phyloP scores from a whole-genome alignment of 2,797 vertebrate genomes.

The Alosa sapidissima region DNA sequence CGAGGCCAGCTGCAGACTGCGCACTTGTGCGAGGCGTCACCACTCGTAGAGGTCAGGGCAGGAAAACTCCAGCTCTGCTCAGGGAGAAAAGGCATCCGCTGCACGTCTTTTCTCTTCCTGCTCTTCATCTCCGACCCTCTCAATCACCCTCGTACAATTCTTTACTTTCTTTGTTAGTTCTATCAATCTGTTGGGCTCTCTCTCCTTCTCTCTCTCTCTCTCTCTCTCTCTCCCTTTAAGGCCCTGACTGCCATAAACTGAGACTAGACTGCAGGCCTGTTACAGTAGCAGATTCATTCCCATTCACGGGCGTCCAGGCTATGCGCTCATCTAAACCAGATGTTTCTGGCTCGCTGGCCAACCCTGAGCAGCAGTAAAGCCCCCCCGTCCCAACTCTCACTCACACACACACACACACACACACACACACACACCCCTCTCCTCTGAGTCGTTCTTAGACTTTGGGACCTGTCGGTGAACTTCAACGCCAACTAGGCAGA shows the following conservation, averaged over 20 bases:
- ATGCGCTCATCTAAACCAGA: conserved; percentile 35
- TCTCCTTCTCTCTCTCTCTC: neutral
- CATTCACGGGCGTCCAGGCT: conserved; percentile 15
- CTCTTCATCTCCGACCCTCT: neutral
- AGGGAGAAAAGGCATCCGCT: neutral
- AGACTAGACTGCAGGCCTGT: neutral
- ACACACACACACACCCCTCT: too few relatives aligned
- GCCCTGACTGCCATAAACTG: neutral
- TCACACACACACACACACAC: too few relatives aligned
- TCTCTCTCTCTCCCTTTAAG: neutral
- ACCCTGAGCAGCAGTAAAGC: neutral
- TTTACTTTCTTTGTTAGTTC: neutral
- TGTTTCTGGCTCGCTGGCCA: conserved; percentile 23
- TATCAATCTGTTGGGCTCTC: neutral
- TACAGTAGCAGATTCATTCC: conserved; percentile 38
- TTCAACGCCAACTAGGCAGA: neutral
- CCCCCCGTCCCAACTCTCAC: too few relatives aligned
- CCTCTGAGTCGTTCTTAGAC: neutral
- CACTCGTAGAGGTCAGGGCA: neutral
- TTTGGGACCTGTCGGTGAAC: neutral
- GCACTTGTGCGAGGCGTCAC: neutral
- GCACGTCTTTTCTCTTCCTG: neutral
- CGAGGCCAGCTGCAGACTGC: neutral
- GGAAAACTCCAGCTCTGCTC: neutral
- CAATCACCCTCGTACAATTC: neutral